These are phyloP conservation scores for Smithornis capensis DNA, from an alignment of 2,113 vertebrate genomes.

Conservation along the genomic window DNA sequence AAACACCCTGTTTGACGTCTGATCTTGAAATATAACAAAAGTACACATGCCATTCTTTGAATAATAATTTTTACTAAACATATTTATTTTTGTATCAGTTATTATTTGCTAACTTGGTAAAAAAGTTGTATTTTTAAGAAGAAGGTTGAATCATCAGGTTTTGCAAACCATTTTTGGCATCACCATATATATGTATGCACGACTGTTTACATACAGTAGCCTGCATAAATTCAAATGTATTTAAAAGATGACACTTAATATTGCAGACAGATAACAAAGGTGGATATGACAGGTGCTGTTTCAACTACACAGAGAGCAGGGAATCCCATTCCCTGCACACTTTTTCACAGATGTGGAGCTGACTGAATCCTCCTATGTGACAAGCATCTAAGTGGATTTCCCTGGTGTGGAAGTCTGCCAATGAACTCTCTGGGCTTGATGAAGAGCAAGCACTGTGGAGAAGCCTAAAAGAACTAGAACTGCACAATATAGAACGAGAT, in stretches of 20 bases:
- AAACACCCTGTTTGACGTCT: background rate
- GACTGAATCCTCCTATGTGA: constrained; percentile 10
- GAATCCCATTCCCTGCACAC: background rate
- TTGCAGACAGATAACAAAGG: background rate
- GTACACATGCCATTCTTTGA: background rate
- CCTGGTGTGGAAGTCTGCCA: too few relatives aligned
- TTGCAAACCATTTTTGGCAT: background rate
- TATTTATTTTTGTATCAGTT: background rate
- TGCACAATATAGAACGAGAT: too few relatives aligned
- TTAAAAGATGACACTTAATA: background rate
- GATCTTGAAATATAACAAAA: background rate
- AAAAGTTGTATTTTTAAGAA: background rate
- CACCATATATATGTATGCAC: background rate
- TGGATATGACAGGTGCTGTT: background rate
- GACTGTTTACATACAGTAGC: background rate
- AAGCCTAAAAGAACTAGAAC: too few relatives aligned
- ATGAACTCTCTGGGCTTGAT: too few relatives aligned
- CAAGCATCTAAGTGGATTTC: constrained; percentile 22
- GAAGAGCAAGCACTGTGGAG: too few relatives aligned
- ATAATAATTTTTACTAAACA: background rate
- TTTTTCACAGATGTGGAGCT: background rate
- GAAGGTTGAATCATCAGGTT: background rate
- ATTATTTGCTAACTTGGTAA: background rate
- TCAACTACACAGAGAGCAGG: background rate
- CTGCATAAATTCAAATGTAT: background rate